These are phyloP conservation scores for Nyctibius bracteatus DNA, from an alignment of 2,113 vertebrate genomes.

Conservation along the genomic window DNA sequence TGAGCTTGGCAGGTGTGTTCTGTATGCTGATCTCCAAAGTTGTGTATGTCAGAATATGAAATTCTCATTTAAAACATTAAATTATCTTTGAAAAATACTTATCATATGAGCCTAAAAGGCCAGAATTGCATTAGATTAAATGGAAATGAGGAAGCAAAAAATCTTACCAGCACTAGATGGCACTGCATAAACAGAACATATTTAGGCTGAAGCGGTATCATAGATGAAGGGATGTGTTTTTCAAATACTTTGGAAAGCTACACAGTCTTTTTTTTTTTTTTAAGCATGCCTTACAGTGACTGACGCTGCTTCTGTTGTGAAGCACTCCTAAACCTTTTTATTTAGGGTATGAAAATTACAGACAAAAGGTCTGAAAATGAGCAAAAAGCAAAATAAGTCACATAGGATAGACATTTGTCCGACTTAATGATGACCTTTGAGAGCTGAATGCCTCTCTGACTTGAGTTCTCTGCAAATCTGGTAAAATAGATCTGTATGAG, in stretches of 20 bases:
- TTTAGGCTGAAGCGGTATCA: neutral
- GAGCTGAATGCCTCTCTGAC: neutral
- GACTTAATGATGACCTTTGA: neutral
- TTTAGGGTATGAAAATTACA: neutral
- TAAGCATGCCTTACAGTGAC: neutral
- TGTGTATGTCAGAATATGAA: neutral
- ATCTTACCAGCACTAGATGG: constrained; percentile 25
- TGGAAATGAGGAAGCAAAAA: neutral
- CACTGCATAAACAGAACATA: neutral
- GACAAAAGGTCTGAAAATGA: neutral
- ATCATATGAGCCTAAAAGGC: neutral
- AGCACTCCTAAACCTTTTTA: neutral
- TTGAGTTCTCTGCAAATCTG: neutral
- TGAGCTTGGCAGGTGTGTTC: constrained; percentile 90
- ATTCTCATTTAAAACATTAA: neutral
- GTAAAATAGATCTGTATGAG: neutral
- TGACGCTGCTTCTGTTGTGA: neutral
- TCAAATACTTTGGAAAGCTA: neutral
- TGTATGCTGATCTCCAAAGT: neutral
- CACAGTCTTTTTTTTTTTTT: neutral
- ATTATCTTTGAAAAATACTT: neutral
- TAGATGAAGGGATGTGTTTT: neutral
- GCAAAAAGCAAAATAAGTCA: neutral
- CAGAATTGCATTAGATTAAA: neutral
- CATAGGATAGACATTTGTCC: neutral